Percentiles rank a stretch among this genome's conserved stretches.
Evolutionary conservation across 2,113 vertebrate genomes (phyloP).

Genomic region (Brienomyrus longianalis): DNA sequence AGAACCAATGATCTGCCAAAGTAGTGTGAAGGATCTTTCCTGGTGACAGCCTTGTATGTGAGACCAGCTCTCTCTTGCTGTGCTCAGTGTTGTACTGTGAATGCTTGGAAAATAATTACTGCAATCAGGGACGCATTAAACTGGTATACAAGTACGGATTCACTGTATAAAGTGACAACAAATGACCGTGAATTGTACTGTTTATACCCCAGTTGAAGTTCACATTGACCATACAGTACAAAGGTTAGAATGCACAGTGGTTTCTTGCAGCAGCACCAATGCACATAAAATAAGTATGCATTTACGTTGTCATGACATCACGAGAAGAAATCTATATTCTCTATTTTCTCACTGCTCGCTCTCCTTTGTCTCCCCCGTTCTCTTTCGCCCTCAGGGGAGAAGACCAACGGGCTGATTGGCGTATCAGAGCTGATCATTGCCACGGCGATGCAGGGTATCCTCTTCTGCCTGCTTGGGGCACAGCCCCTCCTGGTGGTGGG

Average conservation of each 20-base stretch:
- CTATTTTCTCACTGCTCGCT: not conserved
- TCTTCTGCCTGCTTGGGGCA: slow-evolving; percentile 86
- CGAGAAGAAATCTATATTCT: not conserved
- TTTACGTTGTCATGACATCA: not conserved
- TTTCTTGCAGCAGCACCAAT: not conserved
- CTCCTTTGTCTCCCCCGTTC: not conserved
- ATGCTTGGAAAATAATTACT: not conserved
- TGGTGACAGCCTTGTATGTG: not conserved
- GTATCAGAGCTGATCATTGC: slow-evolving; percentile 96
- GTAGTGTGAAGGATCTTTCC: not conserved
- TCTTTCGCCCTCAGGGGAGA: slow-evolving; percentile 72
- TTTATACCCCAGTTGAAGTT: not conserved
- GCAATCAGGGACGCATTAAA: not conserved
- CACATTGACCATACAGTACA: not conserved
- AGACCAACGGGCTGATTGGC: slow-evolving; percentile 83
- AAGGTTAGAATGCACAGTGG: not conserved
- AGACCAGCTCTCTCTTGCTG: not conserved
- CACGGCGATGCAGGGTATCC: slow-evolving; percentile 77
- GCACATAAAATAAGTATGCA: not conserved
- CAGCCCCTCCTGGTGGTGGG: slow-evolving; percentile 87
- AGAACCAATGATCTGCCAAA: not conserved
- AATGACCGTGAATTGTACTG: not conserved
- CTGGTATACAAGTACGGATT: not conserved
- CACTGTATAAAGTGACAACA: not conserved
- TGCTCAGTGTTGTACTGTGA: not conserved